A percentile compares a stretch with the other conserved stretches of the same genome.
Conservation (phyloP, 2,113 vertebrate species). For the Formicarius rufipectus region DNA sequence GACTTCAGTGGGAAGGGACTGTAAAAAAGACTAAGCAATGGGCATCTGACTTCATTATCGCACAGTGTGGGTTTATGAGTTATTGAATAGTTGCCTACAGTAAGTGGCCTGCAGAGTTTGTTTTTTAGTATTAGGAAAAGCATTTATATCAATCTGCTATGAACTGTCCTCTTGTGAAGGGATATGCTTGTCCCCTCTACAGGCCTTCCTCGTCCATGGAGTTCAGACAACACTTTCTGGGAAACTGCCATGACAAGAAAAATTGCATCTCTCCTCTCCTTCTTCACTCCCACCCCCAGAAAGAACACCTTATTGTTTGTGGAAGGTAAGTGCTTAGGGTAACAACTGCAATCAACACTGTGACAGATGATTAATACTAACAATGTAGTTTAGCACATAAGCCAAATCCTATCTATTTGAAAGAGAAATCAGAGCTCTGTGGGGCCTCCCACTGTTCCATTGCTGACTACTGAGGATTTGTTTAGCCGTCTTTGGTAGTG, state of each 20-base stretch:
- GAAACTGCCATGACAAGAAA: not conserved
- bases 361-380: not conserved
- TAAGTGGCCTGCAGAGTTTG: not conserved
- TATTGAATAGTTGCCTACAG: not conserved
- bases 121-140: not conserved
- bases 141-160: not conserved
- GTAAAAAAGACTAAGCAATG: not conserved
- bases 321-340: not conserved
- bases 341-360: not conserved
- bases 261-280: not conserved
- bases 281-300: not conserved
- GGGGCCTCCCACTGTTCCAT: not conserved
- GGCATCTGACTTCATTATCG: not conserved
- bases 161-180: not conserved
- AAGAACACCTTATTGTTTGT: not conserved
- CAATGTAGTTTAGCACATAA: not conserved
- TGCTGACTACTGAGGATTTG: not conserved
- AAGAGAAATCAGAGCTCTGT: not conserved
- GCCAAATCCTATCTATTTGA: not conserved
- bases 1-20: not conserved
- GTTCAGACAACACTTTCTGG: not conserved
- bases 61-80: not conserved
- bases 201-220: not conserved
- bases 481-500: not conserved
- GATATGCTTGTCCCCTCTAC: not conserved